These are phyloP conservation scores for Therioaphis trifolii DNA, from an alignment of 2,888 invertebrate species.

Conservation along the genomic window DNA sequence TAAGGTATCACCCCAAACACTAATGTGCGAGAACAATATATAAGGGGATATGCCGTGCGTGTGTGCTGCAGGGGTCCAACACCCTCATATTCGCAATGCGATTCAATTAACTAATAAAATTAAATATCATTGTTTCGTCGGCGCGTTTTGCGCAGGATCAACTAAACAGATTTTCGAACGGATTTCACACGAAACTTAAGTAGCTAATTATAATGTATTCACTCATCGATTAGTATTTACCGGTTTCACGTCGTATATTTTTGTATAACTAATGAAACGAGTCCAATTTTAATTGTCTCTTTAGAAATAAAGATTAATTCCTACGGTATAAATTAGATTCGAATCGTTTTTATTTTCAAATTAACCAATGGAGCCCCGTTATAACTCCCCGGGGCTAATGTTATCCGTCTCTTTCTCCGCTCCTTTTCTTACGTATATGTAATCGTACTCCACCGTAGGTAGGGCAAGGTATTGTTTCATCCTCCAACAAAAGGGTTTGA, in stretches of 20 bases:
- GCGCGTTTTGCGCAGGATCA: not conserved
- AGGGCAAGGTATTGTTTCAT: slow-evolving; percentile 34
- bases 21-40: slow-evolving; percentile 30
- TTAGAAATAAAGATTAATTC: not conserved
- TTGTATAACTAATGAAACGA: not conserved
- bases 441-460: not conserved
- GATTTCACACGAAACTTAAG: not conserved
- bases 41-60: slow-evolving; percentile 20
- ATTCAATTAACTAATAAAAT: slow-evolving; percentile 49
- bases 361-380: slow-evolving; percentile 35
- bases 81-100: not conserved
- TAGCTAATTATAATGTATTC: not conserved
- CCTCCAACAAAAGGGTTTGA: slow-evolving; percentile 17
- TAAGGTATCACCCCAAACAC: slow-evolving; percentile 31
- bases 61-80: not conserved
- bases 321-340: not conserved
- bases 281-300: slow-evolving; percentile 29
- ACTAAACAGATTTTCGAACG: not conserved
- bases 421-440: not conserved
- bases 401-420: not conserved
- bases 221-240: not conserved
- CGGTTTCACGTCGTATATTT: not conserved
- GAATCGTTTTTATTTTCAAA: slow-evolving; percentile 1
- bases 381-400: slow-evolving; percentile 28
- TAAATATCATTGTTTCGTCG: slow-evolving; percentile 21